Conservation (phyloP, 2,797 vertebrate species). For the Lutjanus campechanus region DNA sequence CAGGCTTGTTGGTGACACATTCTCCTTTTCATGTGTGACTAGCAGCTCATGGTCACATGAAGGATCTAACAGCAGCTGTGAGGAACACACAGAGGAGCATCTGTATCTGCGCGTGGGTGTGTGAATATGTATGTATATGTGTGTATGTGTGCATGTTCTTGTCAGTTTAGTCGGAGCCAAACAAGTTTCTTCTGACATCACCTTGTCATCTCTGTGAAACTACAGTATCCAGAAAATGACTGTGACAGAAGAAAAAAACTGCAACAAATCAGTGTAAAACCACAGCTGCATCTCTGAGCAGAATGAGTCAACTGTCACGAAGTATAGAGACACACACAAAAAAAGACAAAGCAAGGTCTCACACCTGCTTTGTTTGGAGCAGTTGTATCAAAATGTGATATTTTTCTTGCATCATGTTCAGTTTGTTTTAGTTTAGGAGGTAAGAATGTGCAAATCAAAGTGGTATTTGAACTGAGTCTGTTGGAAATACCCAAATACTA, state of each 20-base stretch:
- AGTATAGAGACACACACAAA: conserved; percentile 32
- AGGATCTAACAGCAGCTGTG: conserved; percentile 71
- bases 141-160: conserved; percentile 28
- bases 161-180: conserved; percentile 45
- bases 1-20: conserved; percentile 64
- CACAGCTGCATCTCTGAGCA: conserved; percentile 55
- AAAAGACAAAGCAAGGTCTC: conserved; percentile 40
- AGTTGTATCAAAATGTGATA: conserved; percentile 13
- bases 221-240: conserved; percentile 46
- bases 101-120: conserved; percentile 46
- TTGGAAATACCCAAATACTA: conserved; percentile 34
- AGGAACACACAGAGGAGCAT: conserved; percentile 70
- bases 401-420: neutral
- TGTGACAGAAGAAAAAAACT: conserved; percentile 38
- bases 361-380: conserved; percentile 44
- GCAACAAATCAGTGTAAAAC: conserved; percentile 53
- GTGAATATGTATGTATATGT: conserved; percentile 18
- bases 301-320: conserved; percentile 48
- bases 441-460: conserved; percentile 5
- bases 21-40: conserved; percentile 72
- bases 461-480: neutral
- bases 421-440: conserved; percentile 17
- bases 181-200: conserved; percentile 64
- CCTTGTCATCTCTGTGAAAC: conserved; percentile 57
- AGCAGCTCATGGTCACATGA: conserved; percentile 70